These are phyloP conservation scores for Neodon shergylaensis DNA, from an alignment of 2,113 vertebrate genomes.

Conservation along the genomic window DNA sequence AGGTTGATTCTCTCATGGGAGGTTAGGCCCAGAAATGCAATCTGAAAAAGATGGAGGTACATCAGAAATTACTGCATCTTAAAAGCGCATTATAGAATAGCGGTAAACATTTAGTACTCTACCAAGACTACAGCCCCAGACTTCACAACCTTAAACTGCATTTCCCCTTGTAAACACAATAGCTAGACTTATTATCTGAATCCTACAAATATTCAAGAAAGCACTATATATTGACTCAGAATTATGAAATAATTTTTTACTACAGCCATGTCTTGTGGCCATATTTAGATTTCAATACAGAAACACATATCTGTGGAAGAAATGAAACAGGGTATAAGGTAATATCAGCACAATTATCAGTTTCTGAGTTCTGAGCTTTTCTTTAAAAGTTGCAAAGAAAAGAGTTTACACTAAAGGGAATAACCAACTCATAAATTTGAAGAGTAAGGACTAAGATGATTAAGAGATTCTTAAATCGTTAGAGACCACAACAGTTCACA, in stretches of 20 bases:
- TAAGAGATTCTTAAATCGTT: neutral
- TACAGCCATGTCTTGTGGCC: neutral
- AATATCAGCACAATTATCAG: neutral
- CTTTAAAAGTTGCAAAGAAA: conserved; percentile 39
- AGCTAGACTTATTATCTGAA: neutral
- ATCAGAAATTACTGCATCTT: neutral
- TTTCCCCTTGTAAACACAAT: neutral
- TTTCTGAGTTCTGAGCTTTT: neutral
- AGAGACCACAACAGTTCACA: conserved; percentile 17
- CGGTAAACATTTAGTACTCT: neutral
- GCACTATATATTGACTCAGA: conserved; percentile 19
- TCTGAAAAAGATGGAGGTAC: conserved; percentile 83
- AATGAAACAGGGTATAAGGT: conserved; percentile 23
- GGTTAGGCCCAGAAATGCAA: conserved; percentile 93
- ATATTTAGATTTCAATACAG: conserved; percentile 40
- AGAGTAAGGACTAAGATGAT: conserved; percentile 35
- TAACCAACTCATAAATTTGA: conserved; percentile 25
- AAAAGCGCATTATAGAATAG: neutral
- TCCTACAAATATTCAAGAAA: conserved; percentile 55
- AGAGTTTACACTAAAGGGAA: conserved; percentile 44
- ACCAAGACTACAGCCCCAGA: neutral
- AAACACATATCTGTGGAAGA: neutral
- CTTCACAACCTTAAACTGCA: neutral
- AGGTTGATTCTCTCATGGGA: conserved; percentile 92
- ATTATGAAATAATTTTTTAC: conserved; percentile 34